phyloP scores from a whole-genome alignment of 2,888 invertebrate species.

The Agrilus biguttatus region DNA sequence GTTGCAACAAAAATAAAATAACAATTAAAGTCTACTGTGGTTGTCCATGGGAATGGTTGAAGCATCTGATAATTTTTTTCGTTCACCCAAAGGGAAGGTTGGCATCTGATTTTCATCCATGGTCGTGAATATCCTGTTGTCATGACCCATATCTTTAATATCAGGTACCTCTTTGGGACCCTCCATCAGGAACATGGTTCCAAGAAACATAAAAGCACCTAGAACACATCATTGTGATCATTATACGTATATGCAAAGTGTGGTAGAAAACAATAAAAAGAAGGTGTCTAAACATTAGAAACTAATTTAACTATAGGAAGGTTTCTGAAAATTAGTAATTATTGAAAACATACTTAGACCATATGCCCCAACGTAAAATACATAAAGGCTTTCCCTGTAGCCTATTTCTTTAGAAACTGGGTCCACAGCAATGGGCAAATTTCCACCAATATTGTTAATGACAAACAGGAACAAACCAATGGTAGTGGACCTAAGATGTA shows the following conservation, averaged over 20 bases:
- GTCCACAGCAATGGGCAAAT: slow-evolving; percentile 75
- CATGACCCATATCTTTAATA: slow-evolving; percentile 20
- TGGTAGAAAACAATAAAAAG: no score
- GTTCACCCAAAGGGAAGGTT: slow-evolving; percentile 11
- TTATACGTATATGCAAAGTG: no score
- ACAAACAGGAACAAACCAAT: slow-evolving; percentile 80
- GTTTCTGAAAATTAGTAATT: no score
- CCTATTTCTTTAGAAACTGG: slow-evolving; percentile 70
- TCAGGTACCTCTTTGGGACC: slow-evolving; percentile 32
- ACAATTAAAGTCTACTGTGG: no score
- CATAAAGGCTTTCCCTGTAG: slow-evolving; percentile 70
- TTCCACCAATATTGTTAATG: slow-evolving; percentile 87
- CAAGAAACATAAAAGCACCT: slow-evolving; percentile 71
- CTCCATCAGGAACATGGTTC: slow-evolving; percentile 71
- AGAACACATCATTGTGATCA: slow-evolving; percentile 15
- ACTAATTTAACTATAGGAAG: no score
- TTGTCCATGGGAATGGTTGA: no score
- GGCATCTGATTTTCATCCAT: slow-evolving; percentile 23
- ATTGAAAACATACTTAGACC: slow-evolving; percentile 58
- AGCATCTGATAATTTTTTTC: no score
- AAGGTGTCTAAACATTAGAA: no score
- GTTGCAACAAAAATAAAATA: no score
- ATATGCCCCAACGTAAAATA: slow-evolving; percentile 80
- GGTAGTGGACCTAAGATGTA: slow-evolving; percentile 68
- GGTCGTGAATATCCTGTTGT: slow-evolving; percentile 25